Percentiles rank a stretch among this genome's conserved stretches.
These are phyloP conservation scores for Maniola hyperantus DNA, from an alignment of 2,888 invertebrate species.

Conservation along the genomic window DNA sequence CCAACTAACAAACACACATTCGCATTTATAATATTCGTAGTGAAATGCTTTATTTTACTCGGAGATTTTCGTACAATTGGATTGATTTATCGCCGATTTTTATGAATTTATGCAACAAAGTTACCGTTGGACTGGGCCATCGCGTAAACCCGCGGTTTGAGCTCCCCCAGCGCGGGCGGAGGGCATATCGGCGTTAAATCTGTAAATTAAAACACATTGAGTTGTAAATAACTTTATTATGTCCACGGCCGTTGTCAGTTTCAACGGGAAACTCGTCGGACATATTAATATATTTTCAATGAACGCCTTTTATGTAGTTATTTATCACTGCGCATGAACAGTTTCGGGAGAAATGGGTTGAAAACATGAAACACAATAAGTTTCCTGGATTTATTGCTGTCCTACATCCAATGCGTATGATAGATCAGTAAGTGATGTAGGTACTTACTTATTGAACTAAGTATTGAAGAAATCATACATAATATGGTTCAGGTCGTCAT, in stretches of 20 bases:
- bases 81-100: slow-evolving; percentile 2
- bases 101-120: neutral
- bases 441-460: too few relatives aligned
- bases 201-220: slow-evolving; percentile 39
- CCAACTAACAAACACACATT: too few relatives aligned
- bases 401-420: too few relatives aligned
- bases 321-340: neutral
- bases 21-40: neutral
- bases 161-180: slow-evolving; percentile 47
- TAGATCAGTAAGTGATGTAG: too few relatives aligned
- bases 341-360: neutral
- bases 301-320: slow-evolving; percentile 22
- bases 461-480: too few relatives aligned
- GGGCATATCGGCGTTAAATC: slow-evolving; percentile 51
- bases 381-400: too few relatives aligned
- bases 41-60: neutral
- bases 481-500: too few relatives aligned
- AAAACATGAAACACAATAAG: neutral
- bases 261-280: slow-evolving; percentile 12
- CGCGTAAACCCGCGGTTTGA: slow-evolving; percentile 43
- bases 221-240: slow-evolving; percentile 34
- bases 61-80: neutral
- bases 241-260: slow-evolving; percentile 19
- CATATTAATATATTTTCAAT: slow-evolving; percentile 19
- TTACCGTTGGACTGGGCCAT: slow-evolving; percentile 45